A percentile compares a stretch with the other conserved stretches of the same genome.
These are phyloP conservation scores for Drosophila cardini DNA, from an alignment of 1,140 invertebrate species.

Conservation along the genomic window DNA sequence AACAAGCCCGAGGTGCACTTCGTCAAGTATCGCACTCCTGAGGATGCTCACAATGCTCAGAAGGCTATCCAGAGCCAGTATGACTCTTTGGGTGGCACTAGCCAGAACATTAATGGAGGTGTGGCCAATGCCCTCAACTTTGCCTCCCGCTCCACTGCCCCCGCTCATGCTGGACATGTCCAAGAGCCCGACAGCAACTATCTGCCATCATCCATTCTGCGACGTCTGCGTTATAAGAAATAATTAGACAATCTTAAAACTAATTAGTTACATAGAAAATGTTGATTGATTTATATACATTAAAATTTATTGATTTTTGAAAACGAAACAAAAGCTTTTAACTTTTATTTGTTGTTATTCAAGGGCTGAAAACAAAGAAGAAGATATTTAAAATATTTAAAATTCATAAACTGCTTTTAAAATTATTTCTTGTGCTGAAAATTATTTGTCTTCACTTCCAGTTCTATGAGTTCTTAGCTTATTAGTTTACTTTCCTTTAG, in stretches of 20 bases:
- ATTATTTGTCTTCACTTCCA: too few species aligned
- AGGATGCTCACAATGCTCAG: constrained; percentile 77
- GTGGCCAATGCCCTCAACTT: constrained; percentile 79
- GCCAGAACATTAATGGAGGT: constrained; percentile 71
- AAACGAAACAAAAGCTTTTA: background rate
- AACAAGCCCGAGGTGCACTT: constrained; percentile 77
- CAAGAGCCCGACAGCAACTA: constrained; percentile 64
- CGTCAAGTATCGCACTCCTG: constrained; percentile 76
- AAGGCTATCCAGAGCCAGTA: constrained; percentile 71
- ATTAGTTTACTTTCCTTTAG: too few species aligned
- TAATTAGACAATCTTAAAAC: constrained; percentile 15
- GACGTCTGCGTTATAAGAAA: constrained; percentile 55
- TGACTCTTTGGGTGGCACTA: constrained; percentile 67
- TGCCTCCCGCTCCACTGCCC: constrained; percentile 63
- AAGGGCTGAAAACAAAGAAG: too few species aligned
- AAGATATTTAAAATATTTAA: too few species aligned
- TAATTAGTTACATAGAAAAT: constrained; percentile 31
- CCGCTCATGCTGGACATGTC: constrained; percentile 12
- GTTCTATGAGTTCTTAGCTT: too few species aligned
- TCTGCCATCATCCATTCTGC: constrained; percentile 71
- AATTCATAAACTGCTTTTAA: too few species aligned
- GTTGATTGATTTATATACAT: constrained; percentile 34
- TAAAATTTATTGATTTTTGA: constrained; percentile 20
- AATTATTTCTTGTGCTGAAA: too few species aligned
- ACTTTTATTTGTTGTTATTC: background rate